Base-by-base conservation (phyloP, 2,113 vertebrate species). In the Patagioenas fasciata region DNA sequence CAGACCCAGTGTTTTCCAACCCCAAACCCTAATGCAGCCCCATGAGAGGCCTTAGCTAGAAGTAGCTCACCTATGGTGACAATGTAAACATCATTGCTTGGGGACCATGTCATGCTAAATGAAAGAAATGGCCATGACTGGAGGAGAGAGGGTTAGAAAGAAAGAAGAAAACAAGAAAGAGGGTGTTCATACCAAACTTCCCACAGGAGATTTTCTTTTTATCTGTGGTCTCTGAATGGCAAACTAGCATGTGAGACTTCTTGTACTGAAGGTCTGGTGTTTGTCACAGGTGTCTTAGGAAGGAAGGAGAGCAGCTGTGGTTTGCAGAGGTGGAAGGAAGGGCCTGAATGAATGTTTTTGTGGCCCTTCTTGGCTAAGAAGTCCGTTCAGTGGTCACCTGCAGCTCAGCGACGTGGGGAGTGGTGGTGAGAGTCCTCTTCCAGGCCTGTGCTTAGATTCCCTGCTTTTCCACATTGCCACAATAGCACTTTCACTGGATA, bases 401-500 rank as follows among this genome's bases (percentile, higher is more conserved):
- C 67, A 87, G 83, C 73, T 89, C 86, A 81, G 70, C 1, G 0
- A 65, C 0, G 7, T 5, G 5, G 47, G 38, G 51, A 44, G 38
- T 65, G 65, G 40, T 14, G 2, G 25, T 57, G 69, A 29, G 77
- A 28, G 34, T 93, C 93, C 91, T 96, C 89, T 95, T 97, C 94
- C 94, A 95, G 94, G 89, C 77, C 91, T 94, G 73, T 97, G 94
- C 94, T 97, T 94, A 93, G 93, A 89, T 93, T 93, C 89, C 88
- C 82, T 84, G 86, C 90, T 94, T 96, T 86, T 95, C 93, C n/a
- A 12, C 88, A 91, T 96, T 96, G 95, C 85, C 93, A 97, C 93
- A 94, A 94, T 96, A 97, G 93, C 93, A 95, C 93, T 96, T 96
- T 96, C 95, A 94, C 95, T 96, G 93, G 88, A 95, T 93, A 94